Evolutionary conservation across 2,888 invertebrate species (phyloP).

Genomic region (Parascotia fuliginaria): DNA sequence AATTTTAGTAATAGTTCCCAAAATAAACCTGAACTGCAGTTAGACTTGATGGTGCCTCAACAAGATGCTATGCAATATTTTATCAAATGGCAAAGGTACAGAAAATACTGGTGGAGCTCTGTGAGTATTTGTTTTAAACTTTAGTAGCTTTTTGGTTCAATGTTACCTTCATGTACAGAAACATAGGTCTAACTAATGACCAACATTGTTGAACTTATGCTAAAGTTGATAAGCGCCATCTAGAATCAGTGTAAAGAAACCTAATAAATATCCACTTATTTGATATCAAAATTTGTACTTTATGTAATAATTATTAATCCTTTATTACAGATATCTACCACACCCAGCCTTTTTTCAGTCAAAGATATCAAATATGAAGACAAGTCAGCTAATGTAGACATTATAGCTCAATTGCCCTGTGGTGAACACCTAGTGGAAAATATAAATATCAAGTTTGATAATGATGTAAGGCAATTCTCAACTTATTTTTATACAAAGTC

Average conservation of each 20-base stretch:
- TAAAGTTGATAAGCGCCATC: too few species aligned
- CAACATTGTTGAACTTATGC: too few species aligned
- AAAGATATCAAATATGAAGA: conserved; percentile 84
- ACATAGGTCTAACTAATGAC: too few species aligned
- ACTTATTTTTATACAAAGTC: too few species aligned
- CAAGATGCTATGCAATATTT: conserved; percentile 87
- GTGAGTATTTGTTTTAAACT: conserved; percentile 68
- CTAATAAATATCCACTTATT: too few species aligned
- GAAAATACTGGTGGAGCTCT: conserved; percentile 95
- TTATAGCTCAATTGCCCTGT: conserved; percentile 88
- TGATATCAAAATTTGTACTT: too few species aligned
- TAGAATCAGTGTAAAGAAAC: too few species aligned
- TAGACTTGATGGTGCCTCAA: conserved; percentile 75
- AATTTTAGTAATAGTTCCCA: conserved; percentile 36
- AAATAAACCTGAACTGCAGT: conserved; percentile 56
- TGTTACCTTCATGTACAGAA: too few species aligned
- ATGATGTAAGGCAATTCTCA: conserved; percentile 46
- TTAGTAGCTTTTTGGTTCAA: too few species aligned
- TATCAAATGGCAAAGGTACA: conserved; percentile 90
- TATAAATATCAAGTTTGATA: conserved; percentile 65
- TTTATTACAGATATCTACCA: conserved; percentile 87
- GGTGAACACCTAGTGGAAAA: conserved; percentile 88
- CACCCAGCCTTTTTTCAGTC: conserved; percentile 89
- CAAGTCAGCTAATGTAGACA: conserved; percentile 82
- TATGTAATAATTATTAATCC: not conserved